phyloP scores from a whole-genome alignment of 2,888 invertebrate genomes.

The Diachrysia chrysitis region DNA sequence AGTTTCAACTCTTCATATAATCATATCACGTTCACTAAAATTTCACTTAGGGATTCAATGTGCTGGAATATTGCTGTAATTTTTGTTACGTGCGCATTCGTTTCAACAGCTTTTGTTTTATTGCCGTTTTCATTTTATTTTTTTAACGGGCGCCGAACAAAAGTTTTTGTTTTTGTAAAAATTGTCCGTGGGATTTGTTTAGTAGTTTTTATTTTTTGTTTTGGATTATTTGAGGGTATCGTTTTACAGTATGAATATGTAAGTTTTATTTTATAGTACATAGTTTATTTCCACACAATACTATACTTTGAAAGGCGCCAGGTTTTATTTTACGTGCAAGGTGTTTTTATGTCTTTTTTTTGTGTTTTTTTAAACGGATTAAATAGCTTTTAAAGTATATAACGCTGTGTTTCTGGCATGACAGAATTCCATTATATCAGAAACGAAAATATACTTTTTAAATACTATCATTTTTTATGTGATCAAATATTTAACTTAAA shows the following conservation, averaged over 20 bases:
- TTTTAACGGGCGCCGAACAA: background rate
- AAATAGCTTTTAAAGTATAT: too few species aligned
- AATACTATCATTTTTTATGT: too few species aligned
- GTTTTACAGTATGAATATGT: background rate
- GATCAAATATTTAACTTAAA: too few species aligned
- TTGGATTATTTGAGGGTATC: background rate
- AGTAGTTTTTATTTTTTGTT: background rate
- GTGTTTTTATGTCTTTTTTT: too few species aligned
- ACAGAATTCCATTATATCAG: too few species aligned
- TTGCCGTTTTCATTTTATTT: background rate
- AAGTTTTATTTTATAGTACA: too few species aligned
- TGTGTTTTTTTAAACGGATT: too few species aligned
- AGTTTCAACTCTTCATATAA: constrained; percentile 29
- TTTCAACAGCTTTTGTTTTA: constrained; percentile 14
- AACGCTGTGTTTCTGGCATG: too few species aligned
- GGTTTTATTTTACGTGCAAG: too few species aligned
- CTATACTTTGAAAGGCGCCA: too few species aligned
- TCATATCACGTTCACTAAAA: constrained; percentile 47
- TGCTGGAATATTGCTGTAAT: constrained; percentile 46
- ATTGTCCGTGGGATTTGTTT: background rate
- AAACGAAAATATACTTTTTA: too few species aligned
- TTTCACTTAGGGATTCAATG: constrained; percentile 48
- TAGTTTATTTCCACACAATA: too few species aligned
- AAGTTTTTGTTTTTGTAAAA: background rate
- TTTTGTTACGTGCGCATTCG: constrained; percentile 47